Evolutionary conservation across 2,888 invertebrate genomes (phyloP).

Genomic region (Diogma glabrata): DNA sequence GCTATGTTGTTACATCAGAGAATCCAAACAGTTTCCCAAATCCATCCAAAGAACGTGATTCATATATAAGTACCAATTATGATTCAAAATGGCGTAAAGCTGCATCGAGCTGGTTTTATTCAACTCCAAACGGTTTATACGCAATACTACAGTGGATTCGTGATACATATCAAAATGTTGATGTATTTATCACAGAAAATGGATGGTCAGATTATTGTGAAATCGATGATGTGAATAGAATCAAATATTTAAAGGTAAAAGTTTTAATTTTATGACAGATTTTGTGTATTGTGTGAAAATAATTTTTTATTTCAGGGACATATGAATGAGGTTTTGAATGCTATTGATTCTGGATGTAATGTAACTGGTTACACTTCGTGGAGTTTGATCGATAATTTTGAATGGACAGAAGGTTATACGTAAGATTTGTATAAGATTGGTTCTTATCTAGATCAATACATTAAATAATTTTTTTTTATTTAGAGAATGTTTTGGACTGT

Average conservation of each 20-base stretch:
- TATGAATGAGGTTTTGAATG: background rate
- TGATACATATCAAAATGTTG: conserved; percentile 13
- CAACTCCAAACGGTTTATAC: conserved; percentile 26
- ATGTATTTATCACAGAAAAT: conserved; percentile 43
- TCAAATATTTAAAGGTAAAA: conserved; percentile 13
- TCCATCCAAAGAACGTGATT: conserved; percentile 45
- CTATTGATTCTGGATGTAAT: background rate
- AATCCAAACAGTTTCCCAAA: too few species aligned
- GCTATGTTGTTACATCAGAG: too few species aligned
- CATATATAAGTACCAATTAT: conserved; percentile 18
- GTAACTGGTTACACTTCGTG: background rate
- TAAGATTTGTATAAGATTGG: too few species aligned
- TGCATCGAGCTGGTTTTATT: conserved; percentile 27
- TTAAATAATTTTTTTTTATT: too few species aligned
- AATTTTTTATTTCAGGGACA: background rate
- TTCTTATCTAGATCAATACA: too few species aligned
- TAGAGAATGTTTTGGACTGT: too few species aligned
- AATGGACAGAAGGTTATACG: background rate
- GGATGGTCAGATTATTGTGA: conserved; percentile 37
- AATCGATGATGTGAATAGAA: conserved; percentile 30
- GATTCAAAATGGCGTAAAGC: conserved; percentile 25
- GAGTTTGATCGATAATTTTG: conserved; percentile 6
- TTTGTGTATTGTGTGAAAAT: too few species aligned
- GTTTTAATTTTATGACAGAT: too few species aligned
- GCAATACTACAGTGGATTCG: conserved; percentile 17